Evolutionary conservation across 2,113 vertebrate species (phyloP), one percentile per base, ranked within the genome.

Genomic region (Hassar affinis): DNA sequence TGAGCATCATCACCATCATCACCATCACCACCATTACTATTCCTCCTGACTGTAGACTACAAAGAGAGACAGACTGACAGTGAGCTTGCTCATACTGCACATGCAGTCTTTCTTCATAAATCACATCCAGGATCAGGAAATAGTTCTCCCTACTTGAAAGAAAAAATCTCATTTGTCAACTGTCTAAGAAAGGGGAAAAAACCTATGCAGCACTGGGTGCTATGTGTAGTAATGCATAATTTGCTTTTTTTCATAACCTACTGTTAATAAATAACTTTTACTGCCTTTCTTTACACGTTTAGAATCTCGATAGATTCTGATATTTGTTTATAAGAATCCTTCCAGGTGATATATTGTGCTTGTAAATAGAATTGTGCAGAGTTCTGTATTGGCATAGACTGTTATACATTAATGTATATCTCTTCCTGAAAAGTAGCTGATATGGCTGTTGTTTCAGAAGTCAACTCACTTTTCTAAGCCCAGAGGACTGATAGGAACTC

Each of bases 1-100:
- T 0, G 95, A 98, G 82, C 97, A 98, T 86, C 96, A 98, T 88
- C 97, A 98, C 90, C 97, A 98, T 83, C 96, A 95, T 86, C 95
- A 96, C 89, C 95, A 96, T 61, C 85, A 86, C 68, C 85, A 93
- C 91, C 96, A 94, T 96, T 95, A 94, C 57, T 88, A 96, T 93
- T 0, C 95, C 92, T 78, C 82, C 35, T 84, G 75, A 78, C 51
- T 78, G 74, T 51, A 68, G 74, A 33, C 49, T 59, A 27, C 17
- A 69, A 42, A 30, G 17, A 68, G 59, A 56, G 15, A 7, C 9
- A 66, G 30, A 49, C 7, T 9, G 62, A 20, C 30, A 51, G 9
- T 35, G 14, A n/a, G 22, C 2, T 1, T 49, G 45, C 49, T 6
- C 69, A 20, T 52, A 20, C 27, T 51, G n/a, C 25, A 30, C 47